Evolutionary conservation across 2,113 vertebrate species (phyloP).

Genomic region (Lasiurus borealis): DNA sequence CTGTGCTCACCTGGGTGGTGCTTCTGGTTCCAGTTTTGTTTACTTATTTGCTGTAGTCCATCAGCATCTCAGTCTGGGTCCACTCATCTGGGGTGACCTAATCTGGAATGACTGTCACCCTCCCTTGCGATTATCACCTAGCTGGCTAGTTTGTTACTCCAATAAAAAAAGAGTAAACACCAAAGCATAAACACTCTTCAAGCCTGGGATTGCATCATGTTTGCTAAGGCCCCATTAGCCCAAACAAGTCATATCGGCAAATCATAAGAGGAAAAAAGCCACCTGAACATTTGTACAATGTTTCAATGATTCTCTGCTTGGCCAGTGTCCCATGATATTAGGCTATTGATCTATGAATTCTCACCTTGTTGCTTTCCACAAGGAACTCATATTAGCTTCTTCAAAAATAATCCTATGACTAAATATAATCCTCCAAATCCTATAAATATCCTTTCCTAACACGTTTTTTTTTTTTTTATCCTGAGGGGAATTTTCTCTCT

Average conservation of each 20-base stretch:
- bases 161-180: background rate
- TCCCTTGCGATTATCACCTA: background rate
- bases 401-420: background rate
- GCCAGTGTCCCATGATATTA: background rate
- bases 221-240: no score
- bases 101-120: background rate
- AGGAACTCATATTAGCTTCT: background rate
- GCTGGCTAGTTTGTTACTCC: background rate
- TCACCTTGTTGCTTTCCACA: background rate
- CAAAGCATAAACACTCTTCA: background rate
- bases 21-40: background rate
- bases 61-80: background rate
- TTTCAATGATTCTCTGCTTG: background rate
- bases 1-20: background rate
- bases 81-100: background rate
- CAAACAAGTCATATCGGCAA: background rate
- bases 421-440: background rate
- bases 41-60: background rate
- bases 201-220: background rate
- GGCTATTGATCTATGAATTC: background rate
- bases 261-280: background rate
- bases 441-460: background rate
- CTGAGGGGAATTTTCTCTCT: background rate
- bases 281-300: background rate
- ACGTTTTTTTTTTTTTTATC: background rate